These are phyloP conservation scores for Limenitis camilla DNA, from an alignment of 2,888 invertebrate species.

Conservation along the genomic window DNA sequence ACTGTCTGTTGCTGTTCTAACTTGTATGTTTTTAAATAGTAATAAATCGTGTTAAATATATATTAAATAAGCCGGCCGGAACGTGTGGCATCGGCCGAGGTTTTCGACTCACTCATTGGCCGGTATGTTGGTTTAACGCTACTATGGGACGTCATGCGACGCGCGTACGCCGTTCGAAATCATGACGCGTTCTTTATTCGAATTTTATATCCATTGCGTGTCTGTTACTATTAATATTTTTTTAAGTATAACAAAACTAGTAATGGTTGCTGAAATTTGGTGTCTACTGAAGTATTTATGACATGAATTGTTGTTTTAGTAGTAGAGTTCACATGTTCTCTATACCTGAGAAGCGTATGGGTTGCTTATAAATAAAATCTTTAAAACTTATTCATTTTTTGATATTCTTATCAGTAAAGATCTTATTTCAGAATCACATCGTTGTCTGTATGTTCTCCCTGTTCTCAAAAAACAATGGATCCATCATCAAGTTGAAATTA, in stretches of 20 bases:
- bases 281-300: no score
- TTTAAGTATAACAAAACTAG: background rate
- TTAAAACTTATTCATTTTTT: no score
- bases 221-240: background rate
- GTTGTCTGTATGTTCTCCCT: no score
- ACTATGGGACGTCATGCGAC: slow-evolving; percentile 47
- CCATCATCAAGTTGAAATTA: no score
- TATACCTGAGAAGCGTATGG: no score
- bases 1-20: background rate
- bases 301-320: no score
- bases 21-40: background rate
- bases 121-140: slow-evolving; percentile 16
- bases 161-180: slow-evolving; percentile 47
- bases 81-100: slow-evolving; percentile 23
- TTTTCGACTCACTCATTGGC: slow-evolving; percentile 26
- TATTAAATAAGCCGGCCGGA: slow-evolving; percentile 24
- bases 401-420: no score
- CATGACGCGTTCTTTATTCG: slow-evolving; percentile 17
- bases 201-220: slow-evolving; percentile 26
- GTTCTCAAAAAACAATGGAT: no score
- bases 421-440: no score
- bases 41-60: slow-evolving; percentile 15
- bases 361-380: no score
- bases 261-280: background rate
- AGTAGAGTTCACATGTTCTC: no score